Evolutionary conservation across 1,140 invertebrate genomes (phyloP).

Genomic region (Probaryconus sp.): DNA sequence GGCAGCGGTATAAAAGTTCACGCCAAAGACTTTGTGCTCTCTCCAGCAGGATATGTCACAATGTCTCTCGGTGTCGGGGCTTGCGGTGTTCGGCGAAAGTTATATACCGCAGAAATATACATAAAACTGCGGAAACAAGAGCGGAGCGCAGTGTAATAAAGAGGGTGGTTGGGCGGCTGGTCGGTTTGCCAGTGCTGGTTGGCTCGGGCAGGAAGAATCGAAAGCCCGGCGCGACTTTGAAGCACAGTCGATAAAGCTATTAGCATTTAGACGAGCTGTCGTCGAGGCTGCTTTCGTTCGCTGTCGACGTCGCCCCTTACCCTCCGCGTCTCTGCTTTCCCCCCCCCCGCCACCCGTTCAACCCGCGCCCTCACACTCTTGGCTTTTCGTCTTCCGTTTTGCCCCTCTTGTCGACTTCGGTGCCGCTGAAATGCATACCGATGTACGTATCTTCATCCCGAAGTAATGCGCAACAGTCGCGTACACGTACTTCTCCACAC

Average conservation of each 20-base stretch:
- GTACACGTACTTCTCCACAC: conserved; percentile 17
- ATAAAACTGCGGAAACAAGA: conserved; percentile 52
- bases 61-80: conserved; percentile 28
- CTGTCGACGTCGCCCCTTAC: conserved; percentile 32
- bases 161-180: conserved; percentile 62
- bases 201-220: conserved; percentile 55
- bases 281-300: conserved; percentile 60
- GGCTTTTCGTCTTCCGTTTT: conserved; percentile 21
- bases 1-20: conserved; percentile 44
- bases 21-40: conserved; percentile 42
- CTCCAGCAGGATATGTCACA: conserved; percentile 37
- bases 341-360: background rate
- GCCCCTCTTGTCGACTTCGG: conserved; percentile 26
- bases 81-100: conserved; percentile 45
- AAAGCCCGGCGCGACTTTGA: conserved; percentile 60
- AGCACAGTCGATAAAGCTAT: conserved; percentile 76
- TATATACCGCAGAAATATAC: conserved; percentile 54
- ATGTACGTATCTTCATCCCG: conserved; percentile 47
- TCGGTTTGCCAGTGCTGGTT: conserved; percentile 52
- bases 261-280: conserved; percentile 80
- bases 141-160: conserved; percentile 45
- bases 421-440: conserved; percentile 60
- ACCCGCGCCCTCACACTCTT: conserved; percentile 26
- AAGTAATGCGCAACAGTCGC: conserved; percentile 44
- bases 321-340: conserved; percentile 1